Conservation (phyloP, 2,888 invertebrate species). For the Ichneumon xanthorius region DNA sequence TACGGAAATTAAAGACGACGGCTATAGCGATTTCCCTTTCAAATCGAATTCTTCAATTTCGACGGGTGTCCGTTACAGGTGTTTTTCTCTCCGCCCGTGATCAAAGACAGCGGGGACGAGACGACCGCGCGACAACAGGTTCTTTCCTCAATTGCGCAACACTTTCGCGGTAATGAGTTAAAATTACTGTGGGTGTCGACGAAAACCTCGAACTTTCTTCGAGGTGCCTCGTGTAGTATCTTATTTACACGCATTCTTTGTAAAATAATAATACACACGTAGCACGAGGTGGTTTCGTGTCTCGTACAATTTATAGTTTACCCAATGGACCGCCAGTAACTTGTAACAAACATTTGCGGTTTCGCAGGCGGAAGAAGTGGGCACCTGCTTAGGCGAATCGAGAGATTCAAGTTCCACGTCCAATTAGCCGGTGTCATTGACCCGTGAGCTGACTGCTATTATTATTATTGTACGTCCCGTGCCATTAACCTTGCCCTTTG, state of each 20-base stretch:
- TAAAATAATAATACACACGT: background rate
- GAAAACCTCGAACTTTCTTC: slow-evolving; percentile 64
- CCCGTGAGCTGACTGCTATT: slow-evolving; percentile 24
- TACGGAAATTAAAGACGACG: background rate
- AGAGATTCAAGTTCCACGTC: slow-evolving; percentile 55
- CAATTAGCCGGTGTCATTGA: slow-evolving; percentile 61
- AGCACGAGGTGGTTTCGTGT: background rate
- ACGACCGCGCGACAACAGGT: slow-evolving; percentile 5
- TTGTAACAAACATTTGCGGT: background rate
- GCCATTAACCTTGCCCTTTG: slow-evolving; percentile 57
- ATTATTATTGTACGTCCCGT: slow-evolving; percentile 41
- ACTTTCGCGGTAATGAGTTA: slow-evolving; percentile 57
- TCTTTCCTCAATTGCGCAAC: slow-evolving; percentile 49
- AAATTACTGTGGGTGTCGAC: slow-evolving; percentile 53
- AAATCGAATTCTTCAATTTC: slow-evolving; percentile 42
- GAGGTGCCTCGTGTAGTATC: slow-evolving; percentile 27
- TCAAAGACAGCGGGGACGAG: slow-evolving; percentile 15
- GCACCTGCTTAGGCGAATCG: slow-evolving; percentile 41
- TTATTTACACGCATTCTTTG: slow-evolving; percentile 14
- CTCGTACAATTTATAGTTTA: background rate
- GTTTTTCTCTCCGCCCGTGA: slow-evolving; percentile 35
- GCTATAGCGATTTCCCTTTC: background rate
- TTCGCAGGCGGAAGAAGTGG: slow-evolving; percentile 8
- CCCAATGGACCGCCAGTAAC: background rate
- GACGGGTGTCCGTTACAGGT: slow-evolving; percentile 5